Evolutionary conservation across 2,113 vertebrate genomes (phyloP).

Genomic region (Ascaphus truei): DNA sequence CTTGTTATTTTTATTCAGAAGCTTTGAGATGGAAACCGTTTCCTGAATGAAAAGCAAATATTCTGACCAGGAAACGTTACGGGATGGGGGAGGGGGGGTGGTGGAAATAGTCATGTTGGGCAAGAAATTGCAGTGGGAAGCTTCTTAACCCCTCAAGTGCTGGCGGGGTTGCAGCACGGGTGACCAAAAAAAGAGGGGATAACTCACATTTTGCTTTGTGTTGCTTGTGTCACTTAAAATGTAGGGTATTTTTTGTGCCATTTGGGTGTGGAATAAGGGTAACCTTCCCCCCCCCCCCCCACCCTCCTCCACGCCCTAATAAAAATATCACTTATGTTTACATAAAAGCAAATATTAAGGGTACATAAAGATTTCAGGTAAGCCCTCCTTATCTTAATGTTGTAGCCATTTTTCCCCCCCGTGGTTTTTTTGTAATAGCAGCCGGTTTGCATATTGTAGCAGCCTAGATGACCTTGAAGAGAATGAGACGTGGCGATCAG

Average conservation of each 20-base stretch:
- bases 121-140: neutral
- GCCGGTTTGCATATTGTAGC: constrained; percentile 51
- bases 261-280: too few relatives aligned
- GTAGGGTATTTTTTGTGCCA: neutral
- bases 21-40: constrained; percentile 1
- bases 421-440: constrained; percentile 49
- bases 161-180: neutral
- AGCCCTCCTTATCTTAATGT: constrained; percentile 46
- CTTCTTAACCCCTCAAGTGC: neutral
- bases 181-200: constrained; percentile 20
- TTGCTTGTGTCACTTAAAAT: neutral
- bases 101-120: neutral
- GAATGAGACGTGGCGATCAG: too few relatives aligned
- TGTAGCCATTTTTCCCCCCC: constrained; percentile 54
- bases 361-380: constrained; percentile 63
- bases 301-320: neutral
- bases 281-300: neutral
- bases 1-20: constrained; percentile 23
- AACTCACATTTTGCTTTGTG: neutral
- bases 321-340: constrained; percentile 58
- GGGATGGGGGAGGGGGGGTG: too few relatives aligned
- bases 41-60: constrained; percentile 33
- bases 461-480: constrained; percentile 25
- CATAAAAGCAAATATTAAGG: constrained; percentile 63
- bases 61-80: neutral